phyloP scores from a whole-genome alignment of 2,113 vertebrate genomes.

The Pogona vitticeps region DNA sequence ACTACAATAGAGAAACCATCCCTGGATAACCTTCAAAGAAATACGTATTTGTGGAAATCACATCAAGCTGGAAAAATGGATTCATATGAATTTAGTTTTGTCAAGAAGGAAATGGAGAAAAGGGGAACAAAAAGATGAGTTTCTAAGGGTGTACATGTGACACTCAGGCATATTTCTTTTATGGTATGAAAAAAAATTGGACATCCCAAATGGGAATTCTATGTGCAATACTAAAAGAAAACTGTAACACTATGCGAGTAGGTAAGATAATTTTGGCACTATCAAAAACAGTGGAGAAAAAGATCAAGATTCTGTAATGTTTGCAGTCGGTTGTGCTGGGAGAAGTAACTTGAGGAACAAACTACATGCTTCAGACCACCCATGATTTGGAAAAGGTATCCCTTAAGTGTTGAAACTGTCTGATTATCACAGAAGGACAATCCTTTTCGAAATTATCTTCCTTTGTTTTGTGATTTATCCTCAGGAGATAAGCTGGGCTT shows the following conservation, averaged over 20 bases:
- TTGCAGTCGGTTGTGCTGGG: neutral
- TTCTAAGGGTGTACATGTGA: slow-evolving; percentile 23
- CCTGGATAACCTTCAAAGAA: slow-evolving; percentile 45
- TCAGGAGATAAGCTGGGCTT: no score
- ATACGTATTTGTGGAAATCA: slow-evolving; percentile 48
- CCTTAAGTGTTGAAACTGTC: no score
- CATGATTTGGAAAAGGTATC: no score
- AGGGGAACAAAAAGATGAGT: slow-evolving; percentile 40
- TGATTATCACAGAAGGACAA: no score
- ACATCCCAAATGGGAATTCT: no score
- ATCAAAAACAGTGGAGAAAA: neutral
- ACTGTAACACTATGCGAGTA: neutral
- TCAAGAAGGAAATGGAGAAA: slow-evolving; percentile 34
- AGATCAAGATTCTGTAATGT: no score
- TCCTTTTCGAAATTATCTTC: no score
- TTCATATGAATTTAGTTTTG: slow-evolving; percentile 50
- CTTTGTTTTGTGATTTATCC: no score
- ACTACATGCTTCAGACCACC: no score
- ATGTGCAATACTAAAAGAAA: neutral
- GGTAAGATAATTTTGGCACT: neutral
- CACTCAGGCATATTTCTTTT: slow-evolving; percentile 41
- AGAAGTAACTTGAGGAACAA: no score
- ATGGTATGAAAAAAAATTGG: slow-evolving; percentile 27
- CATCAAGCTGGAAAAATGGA: slow-evolving; percentile 40
- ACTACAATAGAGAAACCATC: slow-evolving; percentile 45